Evolutionary conservation across 2,113 vertebrate genomes (phyloP).

Genomic region (Neodontobutis hainanensis): DNA sequence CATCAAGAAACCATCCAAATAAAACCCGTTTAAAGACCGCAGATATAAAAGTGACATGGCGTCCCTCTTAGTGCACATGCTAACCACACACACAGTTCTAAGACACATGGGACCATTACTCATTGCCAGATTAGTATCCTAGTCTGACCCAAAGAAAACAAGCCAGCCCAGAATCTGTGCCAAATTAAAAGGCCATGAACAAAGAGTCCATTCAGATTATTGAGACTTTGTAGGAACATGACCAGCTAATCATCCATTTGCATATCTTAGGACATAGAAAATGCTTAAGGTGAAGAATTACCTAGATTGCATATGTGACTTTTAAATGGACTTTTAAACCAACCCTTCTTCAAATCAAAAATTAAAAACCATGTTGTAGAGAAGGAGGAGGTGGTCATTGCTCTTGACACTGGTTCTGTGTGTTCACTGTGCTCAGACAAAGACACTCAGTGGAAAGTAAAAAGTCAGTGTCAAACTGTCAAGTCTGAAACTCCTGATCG

Average conservation of each 20-base stretch:
- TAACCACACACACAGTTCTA: not conserved
- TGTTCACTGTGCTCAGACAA: conserved; percentile 31
- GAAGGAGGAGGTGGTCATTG: conserved; percentile 14
- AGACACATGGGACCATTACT: not conserved
- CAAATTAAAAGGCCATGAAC: conserved; percentile 14
- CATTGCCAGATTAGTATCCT: conserved; percentile 29
- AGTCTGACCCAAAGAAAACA: conserved; percentile 22
- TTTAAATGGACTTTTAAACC: not conserved
- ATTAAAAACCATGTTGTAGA: conserved; percentile 33
- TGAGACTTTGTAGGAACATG: not conserved
- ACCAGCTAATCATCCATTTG: not conserved
- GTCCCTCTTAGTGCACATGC: not conserved
- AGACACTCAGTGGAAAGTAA: conserved; percentile 39
- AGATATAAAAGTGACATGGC: not conserved
- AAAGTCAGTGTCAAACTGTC: conserved; percentile 54
- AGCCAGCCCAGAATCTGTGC: not conserved
- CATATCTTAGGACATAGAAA: not conserved
- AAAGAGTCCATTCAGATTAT: conserved; percentile 48
- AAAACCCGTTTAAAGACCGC: not conserved
- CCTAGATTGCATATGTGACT: not conserved
- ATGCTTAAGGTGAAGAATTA: too few relatives aligned
- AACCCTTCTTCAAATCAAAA: not conserved
- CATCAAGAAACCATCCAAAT: not conserved
- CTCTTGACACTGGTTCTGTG: conserved; percentile 36
- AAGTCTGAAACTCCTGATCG: conserved; percentile 32